These are phyloP conservation scores for Dynastes tityus DNA, from an alignment of 2,888 invertebrate genomes.

Conservation along the genomic window DNA sequence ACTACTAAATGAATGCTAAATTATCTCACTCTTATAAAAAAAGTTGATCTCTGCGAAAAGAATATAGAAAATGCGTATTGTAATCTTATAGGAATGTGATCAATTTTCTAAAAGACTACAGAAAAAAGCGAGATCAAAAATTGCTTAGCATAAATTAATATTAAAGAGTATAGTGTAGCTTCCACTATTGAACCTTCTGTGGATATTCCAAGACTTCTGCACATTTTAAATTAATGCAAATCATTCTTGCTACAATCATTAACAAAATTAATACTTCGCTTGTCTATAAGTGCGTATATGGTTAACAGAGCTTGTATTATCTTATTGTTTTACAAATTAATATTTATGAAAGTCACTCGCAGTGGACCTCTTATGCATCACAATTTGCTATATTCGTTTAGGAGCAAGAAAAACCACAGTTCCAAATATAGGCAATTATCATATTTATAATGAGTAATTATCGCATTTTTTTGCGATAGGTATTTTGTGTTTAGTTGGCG, in stretches of 20 bases:
- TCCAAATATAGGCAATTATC: conserved; percentile 18
- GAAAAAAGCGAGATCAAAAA: conserved; percentile 29
- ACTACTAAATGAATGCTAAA: too few relatives aligned
- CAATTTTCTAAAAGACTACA: conserved; percentile 14
- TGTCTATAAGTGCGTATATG: conserved; percentile 21
- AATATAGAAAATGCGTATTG: too few relatives aligned
- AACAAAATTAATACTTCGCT: conserved; percentile 21
- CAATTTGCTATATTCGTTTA: background rate
- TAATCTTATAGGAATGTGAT: background rate
- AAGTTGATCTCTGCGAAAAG: too few relatives aligned
- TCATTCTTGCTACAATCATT: conserved; percentile 37
- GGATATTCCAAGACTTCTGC: background rate
- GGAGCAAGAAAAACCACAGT: conserved; percentile 3
- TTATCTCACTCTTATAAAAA: too few relatives aligned
- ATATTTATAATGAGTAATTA: conserved; percentile 25
- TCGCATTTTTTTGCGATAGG: background rate
- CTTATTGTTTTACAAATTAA: too few relatives aligned
- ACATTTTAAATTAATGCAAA: conserved; percentile 37
- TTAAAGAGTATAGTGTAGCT: conserved; percentile 22
- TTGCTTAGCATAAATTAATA: conserved; percentile 37
- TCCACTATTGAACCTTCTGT: conserved; percentile 12
- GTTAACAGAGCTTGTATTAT: background rate
- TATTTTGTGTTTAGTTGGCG: conserved; percentile 2
- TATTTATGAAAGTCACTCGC: too few relatives aligned
- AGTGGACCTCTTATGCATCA: too few relatives aligned